Conservation (phyloP, 53 echinoderm and acorn worm genomes). For the Henricia sp. region DNA sequence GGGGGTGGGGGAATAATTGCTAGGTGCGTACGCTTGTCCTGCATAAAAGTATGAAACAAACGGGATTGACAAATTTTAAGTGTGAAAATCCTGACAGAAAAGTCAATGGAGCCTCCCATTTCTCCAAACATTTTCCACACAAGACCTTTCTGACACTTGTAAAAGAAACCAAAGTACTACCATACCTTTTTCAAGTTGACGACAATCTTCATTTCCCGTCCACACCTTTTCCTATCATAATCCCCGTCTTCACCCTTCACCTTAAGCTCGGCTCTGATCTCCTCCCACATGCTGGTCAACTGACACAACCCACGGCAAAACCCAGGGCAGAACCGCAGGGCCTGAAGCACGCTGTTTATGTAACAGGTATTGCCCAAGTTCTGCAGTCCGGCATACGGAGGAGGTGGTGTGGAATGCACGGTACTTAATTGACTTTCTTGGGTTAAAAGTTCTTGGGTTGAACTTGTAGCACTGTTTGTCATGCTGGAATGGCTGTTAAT, state of each 20-base stretch:
- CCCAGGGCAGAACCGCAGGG: slow-evolving; percentile 86
- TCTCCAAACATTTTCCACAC: too few species aligned
- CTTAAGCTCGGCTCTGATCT: slow-evolving; percentile 12
- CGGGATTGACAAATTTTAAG: too few species aligned
- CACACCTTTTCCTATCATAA: neutral
- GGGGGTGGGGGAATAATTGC: too few species aligned
- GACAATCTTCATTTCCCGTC: slow-evolving; percentile 65
- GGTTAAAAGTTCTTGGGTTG: too few species aligned
- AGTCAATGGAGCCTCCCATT: too few species aligned
- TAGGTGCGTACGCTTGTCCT: too few species aligned
- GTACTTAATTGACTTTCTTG: slow-evolving; percentile 1
- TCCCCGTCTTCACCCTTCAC: slow-evolving; percentile 33
- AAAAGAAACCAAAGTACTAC: too few species aligned
- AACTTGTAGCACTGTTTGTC: neutral
- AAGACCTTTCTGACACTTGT: too few species aligned
- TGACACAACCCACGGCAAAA: slow-evolving; percentile 69
- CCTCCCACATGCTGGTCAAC: slow-evolving; percentile 57
- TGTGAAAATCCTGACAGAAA: too few species aligned
- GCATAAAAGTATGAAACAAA: too few species aligned
- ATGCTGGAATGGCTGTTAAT: slow-evolving; percentile 28
- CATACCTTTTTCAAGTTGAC: slow-evolving; percentile 82
- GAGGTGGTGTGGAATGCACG: neutral
- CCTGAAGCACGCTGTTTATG: slow-evolving; percentile 97
- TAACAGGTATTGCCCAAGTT: slow-evolving; percentile 99
- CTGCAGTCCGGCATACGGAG: slow-evolving; percentile 87